These are phyloP conservation scores for Physeter macrocephalus DNA, from an alignment of 2,113 vertebrate species.

Conservation along the genomic window DNA sequence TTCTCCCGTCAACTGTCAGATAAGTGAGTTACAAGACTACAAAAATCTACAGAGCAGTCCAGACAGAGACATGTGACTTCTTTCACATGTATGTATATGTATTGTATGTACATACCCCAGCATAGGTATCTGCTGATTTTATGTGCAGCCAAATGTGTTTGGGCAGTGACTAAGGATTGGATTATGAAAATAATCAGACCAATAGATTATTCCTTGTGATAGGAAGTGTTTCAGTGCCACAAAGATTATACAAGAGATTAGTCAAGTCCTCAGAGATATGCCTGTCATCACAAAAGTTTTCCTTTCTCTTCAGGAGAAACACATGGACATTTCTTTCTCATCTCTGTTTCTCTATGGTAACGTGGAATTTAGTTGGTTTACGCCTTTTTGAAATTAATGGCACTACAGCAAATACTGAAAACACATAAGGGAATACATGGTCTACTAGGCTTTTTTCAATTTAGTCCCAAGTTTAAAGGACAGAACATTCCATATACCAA, in stretches of 20 bases:
- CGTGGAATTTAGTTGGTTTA: background rate
- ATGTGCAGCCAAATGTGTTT: background rate
- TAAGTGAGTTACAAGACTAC: background rate
- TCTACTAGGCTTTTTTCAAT: background rate
- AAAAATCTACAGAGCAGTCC: background rate
- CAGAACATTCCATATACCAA: background rate
- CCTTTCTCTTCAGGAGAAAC: background rate
- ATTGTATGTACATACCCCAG: background rate
- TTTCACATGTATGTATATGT: background rate
- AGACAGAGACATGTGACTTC: background rate
- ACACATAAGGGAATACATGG: background rate
- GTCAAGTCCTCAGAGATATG: background rate
- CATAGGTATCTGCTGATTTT: constrained; percentile 3
- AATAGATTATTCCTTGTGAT: background rate
- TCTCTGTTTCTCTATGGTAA: background rate
- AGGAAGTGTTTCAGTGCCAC: background rate
- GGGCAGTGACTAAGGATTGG: background rate
- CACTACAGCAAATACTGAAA: background rate
- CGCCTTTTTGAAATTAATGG: background rate
- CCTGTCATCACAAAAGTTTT: background rate
- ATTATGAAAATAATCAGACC: background rate
- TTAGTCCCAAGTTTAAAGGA: background rate
- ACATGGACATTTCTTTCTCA: background rate
- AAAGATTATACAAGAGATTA: background rate
- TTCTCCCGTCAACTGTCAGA: background rate